phyloP scores from a whole-genome alignment of 2,797 vertebrate genomes.

The Heliangelus exortis region DNA sequence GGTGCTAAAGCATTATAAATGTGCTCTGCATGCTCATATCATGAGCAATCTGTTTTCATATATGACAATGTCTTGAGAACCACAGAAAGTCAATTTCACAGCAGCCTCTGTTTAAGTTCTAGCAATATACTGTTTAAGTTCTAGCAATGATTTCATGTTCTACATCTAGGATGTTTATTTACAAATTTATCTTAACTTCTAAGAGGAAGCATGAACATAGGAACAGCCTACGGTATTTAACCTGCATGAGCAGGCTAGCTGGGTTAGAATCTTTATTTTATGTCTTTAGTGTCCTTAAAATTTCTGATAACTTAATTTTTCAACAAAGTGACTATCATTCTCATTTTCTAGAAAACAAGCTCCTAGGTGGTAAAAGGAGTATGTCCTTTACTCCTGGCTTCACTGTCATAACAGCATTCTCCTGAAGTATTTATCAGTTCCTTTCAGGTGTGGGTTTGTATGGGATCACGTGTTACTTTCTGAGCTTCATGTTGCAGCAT shows the following conservation, averaged over 20 bases:
- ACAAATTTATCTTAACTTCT: neutral
- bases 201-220: neutral
- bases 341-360: neutral
- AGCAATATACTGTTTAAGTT: neutral
- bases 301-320: neutral
- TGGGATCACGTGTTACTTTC: fast-evolving
- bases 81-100: neutral
- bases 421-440: neutral
- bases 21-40: neutral
- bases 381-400: neutral
- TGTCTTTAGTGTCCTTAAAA: neutral
- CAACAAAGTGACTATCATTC: neutral
- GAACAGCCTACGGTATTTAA: neutral
- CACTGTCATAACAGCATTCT: neutral
- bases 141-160: neutral
- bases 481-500: fast-evolving
- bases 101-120: neutral
- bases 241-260: neutral
- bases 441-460: neutral
- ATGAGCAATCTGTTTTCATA: neutral
- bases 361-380: neutral
- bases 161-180: neutral
- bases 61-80: neutral
- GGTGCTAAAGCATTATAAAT: neutral
- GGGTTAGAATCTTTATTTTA: neutral